Conservation (phyloP, 1,140 invertebrate genomes). For the Anastrepha obliqua region DNA sequence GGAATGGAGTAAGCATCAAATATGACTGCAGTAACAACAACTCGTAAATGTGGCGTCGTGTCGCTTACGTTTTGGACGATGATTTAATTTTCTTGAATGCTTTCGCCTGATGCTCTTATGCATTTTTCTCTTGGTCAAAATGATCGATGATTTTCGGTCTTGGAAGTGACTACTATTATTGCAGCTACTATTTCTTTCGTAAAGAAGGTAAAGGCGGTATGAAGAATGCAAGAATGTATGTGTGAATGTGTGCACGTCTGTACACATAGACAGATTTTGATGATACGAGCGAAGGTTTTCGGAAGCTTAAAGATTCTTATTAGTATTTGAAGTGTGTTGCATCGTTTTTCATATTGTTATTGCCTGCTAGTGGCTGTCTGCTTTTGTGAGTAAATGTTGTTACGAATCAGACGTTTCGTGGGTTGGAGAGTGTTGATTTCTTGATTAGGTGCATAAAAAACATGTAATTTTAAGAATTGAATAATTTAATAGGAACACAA, state of each 20-base stretch:
- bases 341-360: not conserved
- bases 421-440: not conserved
- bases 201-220: not conserved
- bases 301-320: slow-evolving; percentile 29
- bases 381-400: not conserved
- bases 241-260: not conserved
- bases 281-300: not conserved
- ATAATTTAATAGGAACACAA: not conserved
- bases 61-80: slow-evolving; percentile 59
- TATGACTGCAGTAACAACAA: not conserved
- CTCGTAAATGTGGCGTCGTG: not conserved
- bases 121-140: slow-evolving; percentile 55
- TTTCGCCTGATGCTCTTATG: not conserved
- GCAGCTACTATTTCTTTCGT: slow-evolving; percentile 15
- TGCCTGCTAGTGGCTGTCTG: not conserved
- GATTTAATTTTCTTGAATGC: slow-evolving; percentile 69
- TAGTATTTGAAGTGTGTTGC: not conserved
- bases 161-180: slow-evolving; percentile 71
- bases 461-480: not conserved
- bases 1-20: not conserved
- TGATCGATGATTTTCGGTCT: slow-evolving; percentile 70
- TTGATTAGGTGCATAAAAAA: not conserved
- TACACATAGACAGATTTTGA: not conserved
- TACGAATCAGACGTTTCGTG: not conserved
- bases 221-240: too few relatives aligned